These are phyloP conservation scores for Cylloceria caligata DNA, from an alignment of 2,888 invertebrate species.

Conservation along the genomic window DNA sequence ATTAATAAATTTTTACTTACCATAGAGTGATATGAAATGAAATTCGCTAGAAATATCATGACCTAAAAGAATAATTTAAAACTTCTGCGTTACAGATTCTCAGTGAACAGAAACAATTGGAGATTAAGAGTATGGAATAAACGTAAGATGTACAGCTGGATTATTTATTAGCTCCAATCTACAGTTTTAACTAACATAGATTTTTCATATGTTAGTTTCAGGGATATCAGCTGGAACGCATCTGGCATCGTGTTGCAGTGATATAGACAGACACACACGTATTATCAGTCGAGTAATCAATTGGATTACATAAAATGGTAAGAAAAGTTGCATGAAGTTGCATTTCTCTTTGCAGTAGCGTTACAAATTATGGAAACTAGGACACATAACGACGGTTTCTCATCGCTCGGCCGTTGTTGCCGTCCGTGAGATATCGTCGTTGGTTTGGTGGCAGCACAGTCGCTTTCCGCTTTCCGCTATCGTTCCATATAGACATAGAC, in stretches of 20 bases:
- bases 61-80: neutral
- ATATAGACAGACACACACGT: neutral
- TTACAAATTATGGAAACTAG: constrained; percentile 12
- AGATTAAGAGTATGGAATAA: neutral
- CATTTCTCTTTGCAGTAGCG: neutral
- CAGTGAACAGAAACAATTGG: neutral
- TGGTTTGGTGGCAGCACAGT: constrained; percentile 68
- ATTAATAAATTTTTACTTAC: too few species aligned
- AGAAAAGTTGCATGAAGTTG: constrained; percentile 7
- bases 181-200: neutral
- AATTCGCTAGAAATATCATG: neutral
- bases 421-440: constrained; percentile 16
- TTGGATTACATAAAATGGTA: constrained; percentile 19
- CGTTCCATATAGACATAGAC: too few species aligned
- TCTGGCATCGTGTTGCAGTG: neutral
- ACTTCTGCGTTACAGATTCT: constrained; percentile 25
- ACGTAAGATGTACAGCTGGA: neutral
- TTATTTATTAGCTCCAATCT: neutral
- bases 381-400: constrained; percentile 21
- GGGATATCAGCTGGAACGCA: constrained; percentile 7
- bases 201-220: constrained; percentile 15
- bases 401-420: constrained; percentile 5
- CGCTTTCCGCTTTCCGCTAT: constrained; percentile 69
- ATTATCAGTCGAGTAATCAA: neutral
- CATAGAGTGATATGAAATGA: neutral